Evolutionary conservation across 2,797 vertebrate genomes (phyloP).

Genomic region (Hephaestus fuliginosus): DNA sequence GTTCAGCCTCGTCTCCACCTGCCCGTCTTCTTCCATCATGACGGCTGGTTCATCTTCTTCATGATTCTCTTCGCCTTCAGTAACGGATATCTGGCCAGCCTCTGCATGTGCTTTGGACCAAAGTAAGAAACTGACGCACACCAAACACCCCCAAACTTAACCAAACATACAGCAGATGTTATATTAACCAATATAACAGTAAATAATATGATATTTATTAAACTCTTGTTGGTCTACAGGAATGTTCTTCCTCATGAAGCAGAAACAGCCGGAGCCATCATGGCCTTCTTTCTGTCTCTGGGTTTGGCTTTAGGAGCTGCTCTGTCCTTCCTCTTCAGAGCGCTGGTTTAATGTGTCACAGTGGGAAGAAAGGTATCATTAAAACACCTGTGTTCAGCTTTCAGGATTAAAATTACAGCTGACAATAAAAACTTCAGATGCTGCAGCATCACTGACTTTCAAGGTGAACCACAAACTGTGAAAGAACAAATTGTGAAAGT

Average conservation of each 20-base stretch:
- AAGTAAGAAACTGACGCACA: slow-evolving; percentile 85
- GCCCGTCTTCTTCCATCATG: slow-evolving; percentile 87
- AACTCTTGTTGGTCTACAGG: slow-evolving; percentile 58
- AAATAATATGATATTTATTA: background rate
- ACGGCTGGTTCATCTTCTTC: slow-evolving; percentile 89
- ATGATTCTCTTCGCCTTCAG: slow-evolving; percentile 91
- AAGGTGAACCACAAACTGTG: background rate
- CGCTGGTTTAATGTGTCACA: background rate
- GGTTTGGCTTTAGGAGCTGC: slow-evolving; percentile 92
- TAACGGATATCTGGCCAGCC: slow-evolving; percentile 94
- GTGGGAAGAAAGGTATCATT: background rate
- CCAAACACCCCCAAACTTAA: background rate
- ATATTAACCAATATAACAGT: too few relatives aligned
- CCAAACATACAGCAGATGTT: too few relatives aligned
- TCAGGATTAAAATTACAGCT: background rate
- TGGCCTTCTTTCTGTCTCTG: slow-evolving; percentile 94
- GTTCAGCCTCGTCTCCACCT: slow-evolving; percentile 82
- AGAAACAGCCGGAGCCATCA: slow-evolving; percentile 92
- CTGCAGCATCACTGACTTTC: background rate
- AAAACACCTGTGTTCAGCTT: background rate
- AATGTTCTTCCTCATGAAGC: slow-evolving; percentile 90
- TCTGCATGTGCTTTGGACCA: slow-evolving; percentile 95
- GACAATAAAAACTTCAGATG: background rate
- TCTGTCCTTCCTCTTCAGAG: slow-evolving; percentile 89
- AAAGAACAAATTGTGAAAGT: background rate